phyloP scores from a whole-genome alignment of 2,797 vertebrate species.

The Thunnus albacares region DNA sequence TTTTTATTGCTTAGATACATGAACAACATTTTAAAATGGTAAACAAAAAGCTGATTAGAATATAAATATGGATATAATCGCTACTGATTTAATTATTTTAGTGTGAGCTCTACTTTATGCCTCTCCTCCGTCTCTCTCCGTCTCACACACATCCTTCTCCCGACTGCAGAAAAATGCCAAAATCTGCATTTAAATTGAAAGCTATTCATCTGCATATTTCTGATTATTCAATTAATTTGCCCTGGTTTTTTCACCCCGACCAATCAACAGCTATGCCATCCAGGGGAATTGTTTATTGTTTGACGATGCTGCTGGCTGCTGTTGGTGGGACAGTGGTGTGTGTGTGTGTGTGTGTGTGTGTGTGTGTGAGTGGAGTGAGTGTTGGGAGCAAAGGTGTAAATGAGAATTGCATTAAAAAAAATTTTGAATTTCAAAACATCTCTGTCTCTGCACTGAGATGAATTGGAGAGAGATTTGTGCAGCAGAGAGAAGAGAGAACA shows the following conservation, averaged over 20 bases:
- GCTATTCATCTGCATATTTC: slow-evolving; percentile 82
- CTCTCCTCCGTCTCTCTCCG: slow-evolving; percentile 6
- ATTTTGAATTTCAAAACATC: slow-evolving; percentile 2
- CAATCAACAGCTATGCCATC: slow-evolving; percentile 52
- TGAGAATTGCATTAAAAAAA: slow-evolving; percentile 13
- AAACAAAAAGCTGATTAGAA: slow-evolving; percentile 72
- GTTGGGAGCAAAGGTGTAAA: slow-evolving; percentile 24
- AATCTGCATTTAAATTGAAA: slow-evolving; percentile 88
- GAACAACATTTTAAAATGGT: slow-evolving; percentile 41
- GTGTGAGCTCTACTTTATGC: background rate
- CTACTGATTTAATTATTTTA: slow-evolving; percentile 56
- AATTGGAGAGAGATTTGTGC: background rate
- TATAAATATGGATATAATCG: slow-evolving; percentile 74
- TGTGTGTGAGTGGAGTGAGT: background rate
- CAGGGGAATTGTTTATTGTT: slow-evolving; percentile 23
- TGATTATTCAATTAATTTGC: slow-evolving; percentile 81
- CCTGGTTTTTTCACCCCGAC: slow-evolving; percentile 42
- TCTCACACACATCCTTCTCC: slow-evolving; percentile 34
- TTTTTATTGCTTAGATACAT: slow-evolving; percentile 38
- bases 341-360: background rate
- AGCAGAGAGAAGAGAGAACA: slow-evolving; percentile 2
- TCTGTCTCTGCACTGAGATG: background rate
- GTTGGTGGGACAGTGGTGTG: background rate
- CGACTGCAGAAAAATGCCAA: slow-evolving; percentile 77
- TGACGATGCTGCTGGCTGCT: background rate